A percentile compares a stretch with the other conserved stretches of the same genome.
Conservation (phyloP, 2,113 vertebrate species). For the Chaetodon trifascialis region DNA sequence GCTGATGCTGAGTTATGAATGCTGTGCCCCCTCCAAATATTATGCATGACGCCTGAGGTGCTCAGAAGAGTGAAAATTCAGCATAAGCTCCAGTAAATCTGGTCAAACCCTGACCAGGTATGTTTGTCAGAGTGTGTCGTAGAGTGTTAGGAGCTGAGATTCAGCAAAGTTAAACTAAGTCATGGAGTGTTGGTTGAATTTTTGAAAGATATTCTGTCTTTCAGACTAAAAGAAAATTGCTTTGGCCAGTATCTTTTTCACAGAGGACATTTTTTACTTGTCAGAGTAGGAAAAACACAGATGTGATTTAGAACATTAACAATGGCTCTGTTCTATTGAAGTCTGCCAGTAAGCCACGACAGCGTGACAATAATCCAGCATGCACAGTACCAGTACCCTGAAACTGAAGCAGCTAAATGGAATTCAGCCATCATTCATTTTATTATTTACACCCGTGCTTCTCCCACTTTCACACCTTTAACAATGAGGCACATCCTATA, state of each 20-base stretch:
- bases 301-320: neutral
- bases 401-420: neutral
- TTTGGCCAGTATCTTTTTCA: neutral
- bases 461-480: neutral
- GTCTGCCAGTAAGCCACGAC: too few relatives aligned
- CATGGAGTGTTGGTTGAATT: neutral
- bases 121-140: too few relatives aligned
- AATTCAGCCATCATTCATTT: neutral
- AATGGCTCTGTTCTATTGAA: too few relatives aligned
- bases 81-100: too few relatives aligned
- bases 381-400: neutral
- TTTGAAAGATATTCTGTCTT: neutral
- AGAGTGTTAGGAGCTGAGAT: too few relatives aligned
- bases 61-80: too few relatives aligned
- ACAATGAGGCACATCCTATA: neutral
- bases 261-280: neutral
- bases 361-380: neutral
- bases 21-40: too few relatives aligned
- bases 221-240: neutral
- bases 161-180: too few relatives aligned
- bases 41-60: too few relatives aligned
- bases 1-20: neutral
- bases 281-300: neutral
- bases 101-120: too few relatives aligned
- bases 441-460: neutral